Conservation (phyloP, 2,888 invertebrate genomes). For the Sympetrum striolatum region DNA sequence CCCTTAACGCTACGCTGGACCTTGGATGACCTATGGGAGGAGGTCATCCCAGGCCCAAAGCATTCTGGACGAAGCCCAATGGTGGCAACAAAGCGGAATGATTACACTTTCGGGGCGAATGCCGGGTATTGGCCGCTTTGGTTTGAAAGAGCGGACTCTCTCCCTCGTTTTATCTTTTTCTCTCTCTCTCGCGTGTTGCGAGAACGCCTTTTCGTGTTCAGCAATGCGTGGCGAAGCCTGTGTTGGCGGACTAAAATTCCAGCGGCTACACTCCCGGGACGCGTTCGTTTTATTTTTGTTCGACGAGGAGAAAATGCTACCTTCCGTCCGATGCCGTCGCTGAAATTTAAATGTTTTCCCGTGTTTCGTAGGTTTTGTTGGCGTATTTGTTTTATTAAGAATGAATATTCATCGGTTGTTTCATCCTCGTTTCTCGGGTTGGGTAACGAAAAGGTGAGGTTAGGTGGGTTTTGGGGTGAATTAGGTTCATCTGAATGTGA, state of each 20-base stretch:
- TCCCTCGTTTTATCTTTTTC: not conserved
- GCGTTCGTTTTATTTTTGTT: not conserved
- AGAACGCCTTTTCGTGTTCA: conserved; percentile 27
- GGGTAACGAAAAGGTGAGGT: too few relatives aligned
- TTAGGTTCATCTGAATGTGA: too few relatives aligned
- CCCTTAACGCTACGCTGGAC: conserved; percentile 34
- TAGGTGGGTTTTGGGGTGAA: too few relatives aligned
- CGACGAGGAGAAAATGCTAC: not conserved
- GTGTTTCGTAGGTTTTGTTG: not conserved
- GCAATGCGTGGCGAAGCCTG: not conserved
- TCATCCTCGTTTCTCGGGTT: too few relatives aligned
- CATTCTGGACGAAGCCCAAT: not conserved
- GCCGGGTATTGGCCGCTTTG: conserved; percentile 30
- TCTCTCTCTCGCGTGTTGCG: not conserved
- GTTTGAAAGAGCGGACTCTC: not conserved
- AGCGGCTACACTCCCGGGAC: not conserved
- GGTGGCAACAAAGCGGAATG: conserved; percentile 37
- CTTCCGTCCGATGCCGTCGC: not conserved
- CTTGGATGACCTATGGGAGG: conserved; percentile 11
- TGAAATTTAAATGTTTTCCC: not conserved
- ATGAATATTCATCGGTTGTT: not conserved
- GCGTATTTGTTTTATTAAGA: not conserved
- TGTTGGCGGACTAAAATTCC: conserved; percentile 6
- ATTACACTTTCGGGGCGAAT: conserved; percentile 29
- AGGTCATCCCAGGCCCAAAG: not conserved